phyloP scores from a whole-genome alignment of 2,888 invertebrate genomes.

The Pammene aurita region DNA sequence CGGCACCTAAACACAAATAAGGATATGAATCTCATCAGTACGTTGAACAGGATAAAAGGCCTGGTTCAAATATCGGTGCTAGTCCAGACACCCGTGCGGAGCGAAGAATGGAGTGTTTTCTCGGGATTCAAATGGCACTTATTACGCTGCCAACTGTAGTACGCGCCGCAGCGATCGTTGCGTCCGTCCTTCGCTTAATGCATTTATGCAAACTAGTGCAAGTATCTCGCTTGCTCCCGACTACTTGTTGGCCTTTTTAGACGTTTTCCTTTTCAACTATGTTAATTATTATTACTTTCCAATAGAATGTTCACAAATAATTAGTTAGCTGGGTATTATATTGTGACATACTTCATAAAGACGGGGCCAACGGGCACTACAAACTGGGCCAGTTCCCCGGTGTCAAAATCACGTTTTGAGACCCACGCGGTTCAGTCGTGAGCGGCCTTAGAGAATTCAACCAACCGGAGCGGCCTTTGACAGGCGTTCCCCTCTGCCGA shows the following conservation, averaged over 20 bases:
- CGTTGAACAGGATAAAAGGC: neutral
- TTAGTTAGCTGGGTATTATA: neutral
- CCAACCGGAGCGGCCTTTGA: no score
- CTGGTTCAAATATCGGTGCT: neutral
- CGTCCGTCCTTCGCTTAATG: conserved; percentile 59
- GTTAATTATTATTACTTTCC: conserved; percentile 36
- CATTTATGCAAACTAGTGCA: conserved; percentile 69
- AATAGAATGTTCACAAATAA: conserved; percentile 29
- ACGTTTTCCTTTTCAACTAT: conserved; percentile 37
- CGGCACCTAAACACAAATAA: neutral
- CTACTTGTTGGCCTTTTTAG: conserved; percentile 51
- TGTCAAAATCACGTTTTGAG: no score
- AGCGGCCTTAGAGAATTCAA: no score
- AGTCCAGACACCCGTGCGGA: neutral
- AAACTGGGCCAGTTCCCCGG: no score
- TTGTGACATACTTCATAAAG: no score
- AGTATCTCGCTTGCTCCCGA: conserved; percentile 60
- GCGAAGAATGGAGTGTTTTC: conserved; percentile 35
- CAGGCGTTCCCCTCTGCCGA: no score
- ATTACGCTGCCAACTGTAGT: conserved; percentile 53
- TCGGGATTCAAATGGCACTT: conserved; percentile 59
- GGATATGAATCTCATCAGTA: neutral
- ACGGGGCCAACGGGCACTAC: no score
- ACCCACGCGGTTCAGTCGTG: no score
- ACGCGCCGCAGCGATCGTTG: conserved; percentile 61